Evolutionary conservation across 2,113 vertebrate genomes (phyloP).

Genomic region (Varanus salvator): DNA sequence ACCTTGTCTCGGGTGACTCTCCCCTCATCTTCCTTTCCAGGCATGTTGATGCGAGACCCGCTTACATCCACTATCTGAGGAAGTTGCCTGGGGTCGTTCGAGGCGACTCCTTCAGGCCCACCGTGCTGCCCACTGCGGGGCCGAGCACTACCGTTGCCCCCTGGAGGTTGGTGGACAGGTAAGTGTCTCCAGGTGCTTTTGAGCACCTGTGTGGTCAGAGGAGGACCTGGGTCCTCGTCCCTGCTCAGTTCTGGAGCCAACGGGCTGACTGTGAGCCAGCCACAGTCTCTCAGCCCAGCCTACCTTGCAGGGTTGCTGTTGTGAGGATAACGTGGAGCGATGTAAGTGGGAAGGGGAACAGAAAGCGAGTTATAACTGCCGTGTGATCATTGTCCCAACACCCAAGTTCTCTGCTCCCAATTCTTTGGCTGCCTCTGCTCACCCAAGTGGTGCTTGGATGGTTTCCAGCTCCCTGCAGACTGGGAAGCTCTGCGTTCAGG

Average conservation of each 20-base stretch:
- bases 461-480: background rate
- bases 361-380: too few relatives aligned
- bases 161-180: slow-evolving; percentile 83
- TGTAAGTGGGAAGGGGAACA: too few relatives aligned
- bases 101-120: slow-evolving; percentile 65
- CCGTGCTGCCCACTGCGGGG: rapidly evolving
- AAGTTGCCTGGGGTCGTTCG: slow-evolving; percentile 78
- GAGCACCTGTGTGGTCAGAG: too few relatives aligned
- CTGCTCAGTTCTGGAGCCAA: too few relatives aligned
- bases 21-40: slow-evolving; percentile 65
- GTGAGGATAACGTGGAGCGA: too few relatives aligned
- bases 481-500: background rate
- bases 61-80: slow-evolving; percentile 86
- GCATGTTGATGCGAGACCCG: slow-evolving; percentile 79
- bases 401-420: background rate
- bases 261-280: too few relatives aligned
- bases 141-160: slow-evolving; percentile 7
- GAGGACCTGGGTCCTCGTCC: too few relatives aligned
- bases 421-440: too few relatives aligned
- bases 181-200: slow-evolving; percentile 19
- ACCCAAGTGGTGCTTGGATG: background rate
- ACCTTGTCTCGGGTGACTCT: background rate
- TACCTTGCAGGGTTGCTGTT: too few relatives aligned
- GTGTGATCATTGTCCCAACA: too few relatives aligned
- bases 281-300: too few relatives aligned